Base-by-base conservation (phyloP, 2,797 vertebrate species). In the Percopsis omiscomaycus region DNA sequence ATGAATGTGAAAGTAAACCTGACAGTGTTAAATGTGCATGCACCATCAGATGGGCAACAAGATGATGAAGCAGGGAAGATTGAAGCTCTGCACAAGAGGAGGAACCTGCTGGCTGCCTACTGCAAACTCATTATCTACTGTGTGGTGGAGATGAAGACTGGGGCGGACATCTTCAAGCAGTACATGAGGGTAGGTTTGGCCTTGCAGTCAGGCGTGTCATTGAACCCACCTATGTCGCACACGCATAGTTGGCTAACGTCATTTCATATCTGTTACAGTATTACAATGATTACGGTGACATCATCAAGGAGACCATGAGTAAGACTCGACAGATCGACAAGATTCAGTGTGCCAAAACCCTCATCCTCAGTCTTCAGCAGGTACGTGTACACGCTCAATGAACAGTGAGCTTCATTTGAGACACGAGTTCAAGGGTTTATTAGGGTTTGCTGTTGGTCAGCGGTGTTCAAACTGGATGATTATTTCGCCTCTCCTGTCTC, bases 301-400 rank as follows among this genome's bases (percentile, higher is more conserved):
- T 99, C 84, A 99, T 99, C 90, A 99, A 98, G 90, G 97, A 99
- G 92, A 98, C 97, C 0, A 98, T 99, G 96, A 98, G 97, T 89
- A 99, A 99, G 92, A 98, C 97, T 51, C 93, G 97, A 80, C 97
- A 98, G 88, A 98, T 98, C 64, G 97, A 99, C 88, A 99, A 99
- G 91, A 98, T 99, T 84, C 97, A 98, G 47, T 99, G 97, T 93
- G 97, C 97, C 84, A 99, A 99, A 91, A 99, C 97, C 0, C 95
- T 99, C 84, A 98, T 99, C 86, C 93, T 99, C 88, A 98, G 97
- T 89, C 93, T 99, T 84, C 97, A 99, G 85, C 96, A 99, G 95
- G 97, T 98, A 88, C 86, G 95, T 80, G 13, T 1, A 13, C 59
- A 42, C 48, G 10, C 45, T n/a, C 15, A 22, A 3, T 44, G 16